phyloP scores from a whole-genome alignment of 1,140 invertebrate species.

The Chelonus insularis region DNA sequence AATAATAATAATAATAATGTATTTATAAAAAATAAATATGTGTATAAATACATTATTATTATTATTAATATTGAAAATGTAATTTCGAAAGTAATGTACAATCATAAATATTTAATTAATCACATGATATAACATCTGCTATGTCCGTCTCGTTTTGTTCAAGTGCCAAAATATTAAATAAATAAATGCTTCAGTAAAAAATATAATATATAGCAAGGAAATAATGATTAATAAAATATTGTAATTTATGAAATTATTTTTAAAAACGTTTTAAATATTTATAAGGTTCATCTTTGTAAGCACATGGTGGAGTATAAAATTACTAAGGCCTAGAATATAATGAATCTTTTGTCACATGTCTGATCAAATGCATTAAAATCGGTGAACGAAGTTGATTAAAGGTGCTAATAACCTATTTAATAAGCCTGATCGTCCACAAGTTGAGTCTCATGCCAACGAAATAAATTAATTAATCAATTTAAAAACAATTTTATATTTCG shows the following conservation, averaged over 20 bases:
- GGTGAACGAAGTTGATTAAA: conserved; percentile 37
- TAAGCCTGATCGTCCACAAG: conserved; percentile 41
- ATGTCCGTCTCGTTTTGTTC: conserved; percentile 11
- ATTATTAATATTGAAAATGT: conserved; percentile 1
- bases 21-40: too few species aligned
- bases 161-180: conserved; percentile 14
- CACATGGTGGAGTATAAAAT: conserved; percentile 13
- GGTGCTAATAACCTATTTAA: conserved; percentile 49
- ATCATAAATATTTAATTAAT: conserved; percentile 4
- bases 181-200: conserved; percentile 2
- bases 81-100: conserved; percentile 21
- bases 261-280: too few species aligned
- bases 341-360: conserved; percentile 17
- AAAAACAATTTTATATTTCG: conserved; percentile 24
- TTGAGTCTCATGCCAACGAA: conserved; percentile 31
- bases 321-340: conserved; percentile 6
- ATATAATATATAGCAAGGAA: conserved; percentile 2
- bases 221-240: background rate
- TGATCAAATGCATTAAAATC: conserved; percentile 4
- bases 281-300: too few species aligned
- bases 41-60: background rate
- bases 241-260: background rate
- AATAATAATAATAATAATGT: too few species aligned
- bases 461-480: conserved; percentile 16
- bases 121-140: background rate